Base-by-base conservation (phyloP, 2,888 invertebrate species). In the Volucella zonaria region DNA sequence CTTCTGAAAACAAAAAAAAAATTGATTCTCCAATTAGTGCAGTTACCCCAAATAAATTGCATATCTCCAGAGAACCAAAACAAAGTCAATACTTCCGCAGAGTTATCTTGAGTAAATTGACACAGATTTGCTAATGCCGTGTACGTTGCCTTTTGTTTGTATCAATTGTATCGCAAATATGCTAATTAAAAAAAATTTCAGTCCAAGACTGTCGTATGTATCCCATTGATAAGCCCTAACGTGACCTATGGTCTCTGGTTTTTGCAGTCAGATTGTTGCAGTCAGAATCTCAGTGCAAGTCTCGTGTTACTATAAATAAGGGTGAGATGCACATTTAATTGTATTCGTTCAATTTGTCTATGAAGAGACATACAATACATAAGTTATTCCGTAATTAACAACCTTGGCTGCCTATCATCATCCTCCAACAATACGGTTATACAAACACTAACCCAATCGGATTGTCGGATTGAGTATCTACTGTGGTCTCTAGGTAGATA, bases 151-250 rank as follows among this genome's bases (percentile, higher is more conserved):
- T 11, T 47, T 73, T 74, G 54, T 67, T 61, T 49, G 56, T 45
- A 45, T 56, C 23, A 51, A 11, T 74, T 47, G 18, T 45, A 31
- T 49, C 38, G 74, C 52, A 56, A 45, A 73, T 42, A 66, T 43
- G 51, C 59, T 78, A 78, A 81, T 71, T 70, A 66, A 64, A 45
- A 64, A 45, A 58, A 54, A 51, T 9, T 67, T 47, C n/a, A 40
- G 11, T 8, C 23, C 23, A 18, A 31, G 15, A 18, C 40, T 45
- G 52, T 45, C 47, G 8, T n/a, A 56, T 64, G 58, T 78, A 78
- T 64, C 62, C 47, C 71, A 23, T 42, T 51, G 83, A 83, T 83
- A 83, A 83, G 83, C 64, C 42, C 47, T 64, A 49, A 68, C 31
- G 14, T 58, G 61, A 31, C 78, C 74, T 70, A 47, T 70, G 61